Evolutionary conservation across 2,113 vertebrate species (phyloP).

Genomic region (Geococcyx californianus): DNA sequence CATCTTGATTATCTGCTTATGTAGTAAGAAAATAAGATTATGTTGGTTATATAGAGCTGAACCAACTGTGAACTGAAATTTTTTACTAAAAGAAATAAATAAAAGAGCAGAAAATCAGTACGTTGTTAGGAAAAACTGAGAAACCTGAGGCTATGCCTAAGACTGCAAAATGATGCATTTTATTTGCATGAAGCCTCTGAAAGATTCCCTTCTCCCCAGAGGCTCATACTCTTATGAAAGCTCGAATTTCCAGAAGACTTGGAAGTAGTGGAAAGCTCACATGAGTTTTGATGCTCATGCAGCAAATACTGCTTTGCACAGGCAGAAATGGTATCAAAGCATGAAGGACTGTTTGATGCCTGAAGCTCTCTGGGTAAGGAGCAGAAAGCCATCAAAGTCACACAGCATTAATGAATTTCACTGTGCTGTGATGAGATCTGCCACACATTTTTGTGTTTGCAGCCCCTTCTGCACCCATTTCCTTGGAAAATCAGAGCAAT

Average conservation of each 20-base stretch:
- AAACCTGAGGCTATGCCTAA: slow-evolving; percentile 25
- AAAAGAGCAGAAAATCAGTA: slow-evolving; percentile 48
- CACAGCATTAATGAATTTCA: rapidly evolving
- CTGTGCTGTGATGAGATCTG: not conserved
- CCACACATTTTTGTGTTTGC: rapidly evolving
- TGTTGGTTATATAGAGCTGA: not conserved
- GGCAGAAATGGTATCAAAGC: not conserved
- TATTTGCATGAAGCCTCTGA: slow-evolving; percentile 27
- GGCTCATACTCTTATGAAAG: not conserved
- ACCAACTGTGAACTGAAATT: slow-evolving; percentile 32
- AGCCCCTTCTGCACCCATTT: not conserved
- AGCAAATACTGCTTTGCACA: not conserved
- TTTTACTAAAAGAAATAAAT: slow-evolving; percentile 11
- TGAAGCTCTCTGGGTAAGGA: not conserved
- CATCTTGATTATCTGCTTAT: slow-evolving; percentile 45
- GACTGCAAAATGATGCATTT: slow-evolving; percentile 25
- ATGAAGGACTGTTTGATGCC: not conserved
- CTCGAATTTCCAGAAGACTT: not conserved
- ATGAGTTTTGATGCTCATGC: not conserved
- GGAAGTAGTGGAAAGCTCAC: not conserved
- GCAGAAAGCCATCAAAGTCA: not conserved
- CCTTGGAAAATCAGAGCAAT: not conserved
- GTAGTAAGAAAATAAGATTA: slow-evolving; percentile 62
- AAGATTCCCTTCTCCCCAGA: slow-evolving; percentile 33
- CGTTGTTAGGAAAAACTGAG: slow-evolving; percentile 36